Percentiles rank a stretch among this genome's conserved stretches.
Evolutionary conservation across 2,888 invertebrate species (phyloP).

Genomic region (Gari tellinella): DNA sequence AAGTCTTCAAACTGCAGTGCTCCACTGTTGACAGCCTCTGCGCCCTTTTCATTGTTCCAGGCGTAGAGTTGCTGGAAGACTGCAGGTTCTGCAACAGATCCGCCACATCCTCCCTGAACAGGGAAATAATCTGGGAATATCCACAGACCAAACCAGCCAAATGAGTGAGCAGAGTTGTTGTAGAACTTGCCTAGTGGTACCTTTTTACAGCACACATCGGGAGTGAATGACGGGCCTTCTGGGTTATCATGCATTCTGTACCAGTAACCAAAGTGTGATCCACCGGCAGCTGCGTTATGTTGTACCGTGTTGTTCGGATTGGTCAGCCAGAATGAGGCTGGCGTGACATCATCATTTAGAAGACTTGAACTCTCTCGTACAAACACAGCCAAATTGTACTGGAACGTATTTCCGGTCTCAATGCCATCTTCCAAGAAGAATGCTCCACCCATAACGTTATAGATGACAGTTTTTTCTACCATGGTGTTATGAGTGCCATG

Average conservation of each 20-base stretch:
- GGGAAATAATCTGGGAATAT: slow-evolving; percentile 77
- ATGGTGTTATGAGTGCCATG: slow-evolving; percentile 78
- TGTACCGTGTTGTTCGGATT: slow-evolving; percentile 80
- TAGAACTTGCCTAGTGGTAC: slow-evolving; percentile 73
- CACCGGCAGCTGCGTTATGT: slow-evolving; percentile 81
- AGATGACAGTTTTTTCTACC: slow-evolving; percentile 75
- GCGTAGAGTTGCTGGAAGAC: slow-evolving; percentile 70
- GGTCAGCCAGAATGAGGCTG: slow-evolving; percentile 81
- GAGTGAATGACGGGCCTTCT: slow-evolving; percentile 78
- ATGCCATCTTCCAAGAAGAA: slow-evolving; percentile 83
- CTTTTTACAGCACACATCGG: slow-evolving; percentile 72
- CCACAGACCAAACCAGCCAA: slow-evolving; percentile 83
- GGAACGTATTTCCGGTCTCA: slow-evolving; percentile 78
- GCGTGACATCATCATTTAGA: slow-evolving; percentile 82
- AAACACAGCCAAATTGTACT: slow-evolving; percentile 80
- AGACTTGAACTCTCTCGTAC: slow-evolving; percentile 78
- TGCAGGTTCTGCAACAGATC: slow-evolving; percentile 52
- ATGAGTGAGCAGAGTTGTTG: slow-evolving; percentile 81
- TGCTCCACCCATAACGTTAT: slow-evolving; percentile 82
- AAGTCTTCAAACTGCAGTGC: slow-evolving; percentile 78
- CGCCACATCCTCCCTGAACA: slow-evolving; percentile 55
- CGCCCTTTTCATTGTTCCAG: slow-evolving; percentile 82
- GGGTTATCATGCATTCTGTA: slow-evolving; percentile 80
- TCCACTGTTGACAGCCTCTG: slow-evolving; percentile 78
- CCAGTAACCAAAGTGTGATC: slow-evolving; percentile 83